Evolutionary conservation across 1,140 invertebrate genomes (phyloP).

Genomic region (Cherax destructor): DNA sequence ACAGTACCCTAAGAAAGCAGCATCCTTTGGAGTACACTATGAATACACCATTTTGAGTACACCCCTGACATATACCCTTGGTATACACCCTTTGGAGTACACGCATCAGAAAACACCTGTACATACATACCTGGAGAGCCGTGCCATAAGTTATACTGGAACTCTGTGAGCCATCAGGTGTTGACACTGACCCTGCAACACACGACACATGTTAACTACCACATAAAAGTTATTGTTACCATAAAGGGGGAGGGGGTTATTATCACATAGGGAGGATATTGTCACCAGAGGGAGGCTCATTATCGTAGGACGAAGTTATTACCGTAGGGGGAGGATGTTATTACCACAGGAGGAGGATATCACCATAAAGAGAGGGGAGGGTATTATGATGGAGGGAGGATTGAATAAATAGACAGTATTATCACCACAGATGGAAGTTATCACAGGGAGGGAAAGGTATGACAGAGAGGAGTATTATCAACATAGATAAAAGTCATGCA

Average conservation of each 20-base stretch:
- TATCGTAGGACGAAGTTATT: not conserved
- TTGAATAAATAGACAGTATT: not conserved
- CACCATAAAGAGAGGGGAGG: not conserved
- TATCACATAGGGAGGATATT: not conserved
- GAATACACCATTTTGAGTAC: too few species aligned
- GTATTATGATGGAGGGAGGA: not conserved
- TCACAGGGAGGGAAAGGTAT: not conserved
- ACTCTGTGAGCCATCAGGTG: slow-evolving; percentile 59
- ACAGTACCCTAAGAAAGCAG: too few species aligned
- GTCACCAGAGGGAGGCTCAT: not conserved
- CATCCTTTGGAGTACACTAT: too few species aligned
- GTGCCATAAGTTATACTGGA: slow-evolving; percentile 46
- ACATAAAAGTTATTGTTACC: not conserved
- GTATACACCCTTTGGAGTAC: not conserved
- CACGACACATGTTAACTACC: not conserved
- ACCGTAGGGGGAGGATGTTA: not conserved
- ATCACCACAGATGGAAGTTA: not conserved
- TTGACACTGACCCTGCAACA: slow-evolving; percentile 52
- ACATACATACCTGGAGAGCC: slow-evolving; percentile 2
- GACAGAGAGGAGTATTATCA: not conserved
- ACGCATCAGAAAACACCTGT: not conserved
- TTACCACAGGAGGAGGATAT: not conserved
- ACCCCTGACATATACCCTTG: too few species aligned
- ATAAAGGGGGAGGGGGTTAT: not conserved
- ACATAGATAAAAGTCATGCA: not conserved